These are phyloP conservation scores for Cliona cf. orientalis DNA, from an alignment of 37 sponge, comb jelly and placozoan genomes.

Conservation along the genomic window DNA sequence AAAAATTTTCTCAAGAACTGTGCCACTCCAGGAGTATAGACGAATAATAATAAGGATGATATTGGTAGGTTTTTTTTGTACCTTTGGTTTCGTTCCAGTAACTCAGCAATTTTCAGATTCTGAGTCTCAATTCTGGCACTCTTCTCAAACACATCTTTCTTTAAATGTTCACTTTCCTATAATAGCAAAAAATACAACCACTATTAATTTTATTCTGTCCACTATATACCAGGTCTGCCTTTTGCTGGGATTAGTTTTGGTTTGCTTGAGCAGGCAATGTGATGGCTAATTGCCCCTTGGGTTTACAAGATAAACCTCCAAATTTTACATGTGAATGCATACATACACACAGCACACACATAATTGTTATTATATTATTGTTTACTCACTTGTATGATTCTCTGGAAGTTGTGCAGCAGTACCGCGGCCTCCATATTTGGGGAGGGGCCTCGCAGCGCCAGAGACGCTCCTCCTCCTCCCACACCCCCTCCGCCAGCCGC, in stretches of 20 bases:
- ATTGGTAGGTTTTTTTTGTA: too few relatives aligned
- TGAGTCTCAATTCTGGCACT: slow-evolving; percentile 89
- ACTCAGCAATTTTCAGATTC: slow-evolving; percentile 90
- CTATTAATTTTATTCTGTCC: too few relatives aligned
- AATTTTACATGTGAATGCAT: too few relatives aligned
- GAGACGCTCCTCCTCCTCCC: slow-evolving; percentile 10
- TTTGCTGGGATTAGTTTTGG: too few relatives aligned
- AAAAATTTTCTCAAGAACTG: neutral
- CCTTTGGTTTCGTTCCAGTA: slow-evolving; percentile 93
- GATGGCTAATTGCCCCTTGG: too few relatives aligned
- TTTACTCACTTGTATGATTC: slow-evolving; percentile 77
- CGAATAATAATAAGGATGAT: too few relatives aligned
- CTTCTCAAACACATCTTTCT: slow-evolving; percentile 94
- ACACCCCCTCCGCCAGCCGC: slow-evolving; percentile 11
- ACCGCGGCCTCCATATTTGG: slow-evolving; percentile 92
- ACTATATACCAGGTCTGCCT: too few relatives aligned
- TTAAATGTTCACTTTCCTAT: slow-evolving; percentile 88
- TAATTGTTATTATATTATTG: neutral
- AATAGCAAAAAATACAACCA: too few relatives aligned
- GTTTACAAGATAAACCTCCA: too few relatives aligned
- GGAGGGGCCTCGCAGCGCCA: slow-evolving; percentile 34
- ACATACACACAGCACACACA: too few relatives aligned
- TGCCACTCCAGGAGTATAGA: too few relatives aligned
- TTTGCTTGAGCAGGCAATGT: too few relatives aligned
- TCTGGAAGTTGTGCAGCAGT: slow-evolving; percentile 90